Evolutionary conservation across 2,797 vertebrate genomes (phyloP).

Genomic region (Anguilla obscura): DNA sequence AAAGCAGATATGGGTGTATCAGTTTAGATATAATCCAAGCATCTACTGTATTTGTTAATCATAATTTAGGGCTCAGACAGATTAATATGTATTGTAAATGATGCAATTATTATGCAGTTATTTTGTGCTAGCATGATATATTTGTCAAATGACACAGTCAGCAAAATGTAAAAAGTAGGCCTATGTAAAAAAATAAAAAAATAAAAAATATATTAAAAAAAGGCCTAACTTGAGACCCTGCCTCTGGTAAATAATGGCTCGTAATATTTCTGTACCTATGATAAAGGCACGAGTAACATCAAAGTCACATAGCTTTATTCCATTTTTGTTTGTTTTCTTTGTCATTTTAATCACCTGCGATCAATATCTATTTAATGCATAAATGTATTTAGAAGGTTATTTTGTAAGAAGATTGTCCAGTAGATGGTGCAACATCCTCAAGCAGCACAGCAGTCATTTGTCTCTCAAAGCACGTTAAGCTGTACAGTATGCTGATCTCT

Average conservation of each 20-base stretch:
- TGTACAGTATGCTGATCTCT: neutral
- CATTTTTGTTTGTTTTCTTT: neutral
- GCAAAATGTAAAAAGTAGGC: no score
- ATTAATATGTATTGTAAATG: neutral
- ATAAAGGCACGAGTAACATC: no score
- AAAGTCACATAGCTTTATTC: neutral
- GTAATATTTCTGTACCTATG: neutral
- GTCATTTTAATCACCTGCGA: neutral
- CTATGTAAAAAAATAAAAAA: no score
- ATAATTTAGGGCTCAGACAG: no score
- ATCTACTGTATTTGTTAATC: no score
- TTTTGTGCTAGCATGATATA: neutral
- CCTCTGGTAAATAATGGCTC: no score
- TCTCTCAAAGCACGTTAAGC: neutral
- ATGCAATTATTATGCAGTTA: neutral
- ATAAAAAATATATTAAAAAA: no score
- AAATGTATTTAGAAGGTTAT: neutral
- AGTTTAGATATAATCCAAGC: no score
- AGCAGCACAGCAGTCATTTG: neutral
- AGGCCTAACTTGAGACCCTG: no score
- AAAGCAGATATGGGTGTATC: no score
- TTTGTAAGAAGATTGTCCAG: slow-evolving; percentile 1
- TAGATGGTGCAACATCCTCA: slow-evolving; percentile 19
- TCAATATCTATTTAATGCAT: neutral
- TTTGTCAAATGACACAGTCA: neutral